These are phyloP conservation scores for Drosophila mimica DNA, from an alignment of 2,888 invertebrate genomes.

Conservation along the genomic window DNA sequence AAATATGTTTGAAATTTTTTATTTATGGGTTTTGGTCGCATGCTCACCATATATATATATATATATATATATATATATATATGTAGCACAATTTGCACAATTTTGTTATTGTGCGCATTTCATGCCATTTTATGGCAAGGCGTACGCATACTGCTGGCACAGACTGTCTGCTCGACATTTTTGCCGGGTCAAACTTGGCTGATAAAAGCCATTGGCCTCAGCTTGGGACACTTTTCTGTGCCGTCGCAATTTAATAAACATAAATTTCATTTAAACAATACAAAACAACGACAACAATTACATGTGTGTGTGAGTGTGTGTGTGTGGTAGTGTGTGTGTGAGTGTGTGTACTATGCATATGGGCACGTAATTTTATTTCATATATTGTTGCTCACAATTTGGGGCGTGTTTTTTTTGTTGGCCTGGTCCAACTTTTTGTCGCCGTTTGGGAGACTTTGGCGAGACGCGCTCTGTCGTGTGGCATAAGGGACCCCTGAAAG, in stretches of 20 bases:
- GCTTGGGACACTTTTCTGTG: slow-evolving; percentile 40
- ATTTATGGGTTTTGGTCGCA: slow-evolving; percentile 4
- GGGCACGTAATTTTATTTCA: slow-evolving; percentile 65
- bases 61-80: too few species aligned
- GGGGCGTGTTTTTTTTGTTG: slow-evolving; percentile 28
- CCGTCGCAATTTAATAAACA: slow-evolving; percentile 73
- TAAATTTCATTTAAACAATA: slow-evolving; percentile 71
- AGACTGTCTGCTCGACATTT: slow-evolving; percentile 17
- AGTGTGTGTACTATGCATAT: slow-evolving; percentile 39
- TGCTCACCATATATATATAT: neutral
- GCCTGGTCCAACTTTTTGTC: slow-evolving; percentile 52
- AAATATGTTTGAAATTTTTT: neutral
- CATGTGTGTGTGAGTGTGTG: slow-evolving; percentile 27
- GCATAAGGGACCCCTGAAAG: slow-evolving; percentile 38
- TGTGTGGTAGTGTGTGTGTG: slow-evolving; percentile 10
- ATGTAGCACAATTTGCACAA: slow-evolving; percentile 1
- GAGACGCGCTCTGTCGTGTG: slow-evolving; percentile 35
- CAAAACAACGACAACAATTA: slow-evolving; percentile 44
- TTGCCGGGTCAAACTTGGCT: slow-evolving; percentile 13
- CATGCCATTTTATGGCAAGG: slow-evolving; percentile 5
- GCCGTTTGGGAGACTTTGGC: slow-evolving; percentile 53
- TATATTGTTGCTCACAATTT: slow-evolving; percentile 51
- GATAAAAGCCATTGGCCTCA: slow-evolving; percentile 55
- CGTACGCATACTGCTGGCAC: slow-evolving; percentile 8
- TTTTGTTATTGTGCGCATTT: neutral